A percentile compares a stretch with the other conserved stretches of the same genome.
These are phyloP conservation scores for Microtus oregoni DNA, from an alignment of 2,113 vertebrate species.

Conservation along the genomic window DNA sequence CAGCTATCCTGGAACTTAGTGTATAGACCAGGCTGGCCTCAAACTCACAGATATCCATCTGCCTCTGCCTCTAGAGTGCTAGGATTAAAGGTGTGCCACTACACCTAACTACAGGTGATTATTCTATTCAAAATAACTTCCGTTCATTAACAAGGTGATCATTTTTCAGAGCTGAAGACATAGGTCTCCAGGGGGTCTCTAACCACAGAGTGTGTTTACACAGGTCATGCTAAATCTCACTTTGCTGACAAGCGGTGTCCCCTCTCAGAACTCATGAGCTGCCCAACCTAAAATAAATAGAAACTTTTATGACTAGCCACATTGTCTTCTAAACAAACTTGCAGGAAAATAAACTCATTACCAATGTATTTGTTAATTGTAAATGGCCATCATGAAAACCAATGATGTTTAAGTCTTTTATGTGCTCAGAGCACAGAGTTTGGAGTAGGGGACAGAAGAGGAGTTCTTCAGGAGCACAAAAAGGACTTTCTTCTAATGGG, in stretches of 20 bases:
- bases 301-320: constrained; percentile 29
- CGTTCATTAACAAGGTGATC: neutral
- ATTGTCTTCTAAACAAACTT: constrained; percentile 64
- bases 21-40: neutral
- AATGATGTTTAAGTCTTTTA: constrained; percentile 38
- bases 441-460: neutral
- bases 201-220: neutral
- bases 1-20: neutral
- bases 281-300: constrained; percentile 52
- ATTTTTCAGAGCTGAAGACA: neutral
- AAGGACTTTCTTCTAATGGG: neutral
- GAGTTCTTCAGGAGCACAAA: neutral
- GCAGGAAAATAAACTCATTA: constrained; percentile 16
- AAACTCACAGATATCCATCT: neutral
- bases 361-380: constrained; percentile 27
- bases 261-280: neutral
- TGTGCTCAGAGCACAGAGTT: constrained; percentile 16
- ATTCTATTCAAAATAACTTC: constrained; percentile 30
- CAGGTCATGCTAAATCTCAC: neutral
- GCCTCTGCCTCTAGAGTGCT: neutral
- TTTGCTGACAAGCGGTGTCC: neutral
- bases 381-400: constrained; percentile 33
- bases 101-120: neutral
- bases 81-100: neutral
- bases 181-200: neutral